phyloP scores from a whole-genome alignment of 1,140 invertebrate genomes.

The Wasmannia auropunctata region DNA sequence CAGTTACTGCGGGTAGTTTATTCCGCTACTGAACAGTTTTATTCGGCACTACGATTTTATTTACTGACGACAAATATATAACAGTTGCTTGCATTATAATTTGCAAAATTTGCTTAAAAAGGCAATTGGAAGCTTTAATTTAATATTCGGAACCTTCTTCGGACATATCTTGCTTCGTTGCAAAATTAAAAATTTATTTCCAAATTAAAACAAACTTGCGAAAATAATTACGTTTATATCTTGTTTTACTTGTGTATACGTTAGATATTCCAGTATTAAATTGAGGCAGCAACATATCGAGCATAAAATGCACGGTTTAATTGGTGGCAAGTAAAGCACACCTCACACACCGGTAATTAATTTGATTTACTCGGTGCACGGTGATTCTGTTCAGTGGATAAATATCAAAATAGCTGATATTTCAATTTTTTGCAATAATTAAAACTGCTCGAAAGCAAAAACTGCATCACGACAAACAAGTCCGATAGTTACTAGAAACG shows the following conservation, averaged over 20 bases:
- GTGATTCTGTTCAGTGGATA: neutral
- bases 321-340: neutral
- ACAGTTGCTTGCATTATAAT: neutral
- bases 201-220: neutral
- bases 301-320: neutral
- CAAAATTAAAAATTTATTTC: neutral
- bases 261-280: slow-evolving; percentile 3
- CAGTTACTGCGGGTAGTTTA: no score
- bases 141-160: neutral
- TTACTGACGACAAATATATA: neutral
- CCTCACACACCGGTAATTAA: neutral
- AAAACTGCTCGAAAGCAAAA: neutral
- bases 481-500: neutral
- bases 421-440: slow-evolving; percentile 14
- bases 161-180: neutral
- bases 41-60: neutral
- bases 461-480: neutral
- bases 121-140: neutral
- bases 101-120: neutral
- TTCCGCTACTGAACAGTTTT: no score
- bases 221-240: neutral
- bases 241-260: neutral
- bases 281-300: neutral
- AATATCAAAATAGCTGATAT: slow-evolving; percentile 1
- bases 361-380: neutral